Base-by-base conservation (phyloP, 2,888 invertebrate genomes). In the Patella ulyssiponensis region DNA sequence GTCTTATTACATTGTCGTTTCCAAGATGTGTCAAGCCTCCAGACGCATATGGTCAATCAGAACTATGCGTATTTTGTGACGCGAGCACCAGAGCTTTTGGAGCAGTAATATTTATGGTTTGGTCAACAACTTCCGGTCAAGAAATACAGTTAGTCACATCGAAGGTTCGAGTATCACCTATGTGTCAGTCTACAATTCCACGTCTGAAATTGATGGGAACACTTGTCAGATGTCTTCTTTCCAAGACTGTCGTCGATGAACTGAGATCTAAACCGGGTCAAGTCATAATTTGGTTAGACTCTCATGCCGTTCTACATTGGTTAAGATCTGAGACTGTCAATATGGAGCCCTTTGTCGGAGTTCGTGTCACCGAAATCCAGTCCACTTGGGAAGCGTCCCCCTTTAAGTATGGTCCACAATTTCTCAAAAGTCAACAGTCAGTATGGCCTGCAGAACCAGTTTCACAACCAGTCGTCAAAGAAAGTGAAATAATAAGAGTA, bases 321-420 rank as follows among this genome's bases (percentile, higher is more conserved):
- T n/a, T 77, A 27, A 15, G n/a, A 7, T 74, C 77, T 15, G 77
- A 77, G n/a, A 73, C 77, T 15, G 20, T 53, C 44, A 52, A 23
- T 12, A 51, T 74, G 70, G 71, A 74, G 53, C 56, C 56, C 14
- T 77, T 74, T 33, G 77, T 74, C 15, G 77, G 72, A 64, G 71
- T 75, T 12, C 27, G 73, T n/a, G 78, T 78, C 33, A 56, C 75
- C 7, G 75, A 75, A 64, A 74, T 78, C 2, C 72, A 78, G 69
- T 20, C 64, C 7, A 70, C 69, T 2, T 74, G 74, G 54, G n/a
- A 52, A 3, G 20, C 20, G 14, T n/a, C 54, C 2, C 33, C 4
- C 5, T 78, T 69, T 69, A 71, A 56, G 52, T 72, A 53, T 33
- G 77, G 77, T 27, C 77, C 74, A 14, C 44, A 7, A 53, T 77